Base-by-base conservation (phyloP, 1,140 invertebrate species). In the Paraescarpia echinospica region DNA sequence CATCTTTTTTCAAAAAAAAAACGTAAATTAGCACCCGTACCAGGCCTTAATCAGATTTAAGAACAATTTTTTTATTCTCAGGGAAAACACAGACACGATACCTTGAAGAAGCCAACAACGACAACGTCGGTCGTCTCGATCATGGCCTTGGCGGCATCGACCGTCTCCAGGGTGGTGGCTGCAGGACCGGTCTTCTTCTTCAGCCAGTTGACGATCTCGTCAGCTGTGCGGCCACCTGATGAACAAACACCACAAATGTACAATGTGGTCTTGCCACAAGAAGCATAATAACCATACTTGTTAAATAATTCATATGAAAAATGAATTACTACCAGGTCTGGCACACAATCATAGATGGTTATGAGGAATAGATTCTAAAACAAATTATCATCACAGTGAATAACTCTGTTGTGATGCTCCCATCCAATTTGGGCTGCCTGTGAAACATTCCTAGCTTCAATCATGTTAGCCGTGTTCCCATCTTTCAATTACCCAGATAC, bases 101-200 rank as follows among this genome's bases (percentile, higher is more conserved):
- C 96, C 96, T 98, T 98, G 97, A 99, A 99, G 97, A 99, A 99
- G 96, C 99, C 99, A 96, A 99, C 96, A 95, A 99, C 97, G 92
- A 97, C 97, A 93, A 98, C 98, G 93, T 98, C 97, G 94, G 97
- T 97, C 22, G 97, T 97, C 34, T 98, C 98, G 92, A 98, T 97
- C 95, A 99, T 98, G 91, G 97, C 97, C 95, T 99, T 98, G 51
- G 97, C 97, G 94, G 98, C 98, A 93, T 98, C 98, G 35, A 97
- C 97, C 89, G 97, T 97, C 34, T 96, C 96, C 33, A 99, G 96
- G 92, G 97, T 97, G 94, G 97, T 97, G 31, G 98, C 98, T 91
- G 97, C 96, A 92, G 99, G 98, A 89, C 99, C 99, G 96, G 98
- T 99, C 97, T 99, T 99, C 97, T 99, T 99, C 95, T 97, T 97